Base-by-base conservation (phyloP, 2,888 invertebrate species). In the Chouioia cunea region DNA sequence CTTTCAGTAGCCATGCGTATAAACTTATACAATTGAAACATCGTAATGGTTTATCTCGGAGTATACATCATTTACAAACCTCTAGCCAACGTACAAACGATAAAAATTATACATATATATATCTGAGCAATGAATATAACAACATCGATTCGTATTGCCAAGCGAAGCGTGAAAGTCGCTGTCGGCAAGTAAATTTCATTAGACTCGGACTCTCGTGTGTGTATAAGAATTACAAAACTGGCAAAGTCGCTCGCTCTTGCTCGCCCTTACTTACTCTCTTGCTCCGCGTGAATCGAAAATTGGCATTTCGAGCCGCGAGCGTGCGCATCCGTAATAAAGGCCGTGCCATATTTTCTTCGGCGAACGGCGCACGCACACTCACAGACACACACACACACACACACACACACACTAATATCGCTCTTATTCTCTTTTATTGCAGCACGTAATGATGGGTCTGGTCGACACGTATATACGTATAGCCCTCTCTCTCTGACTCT, bases 371-470 rank as follows among this genome's bases (percentile, higher is more conserved):
- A 53, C 52, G n/a, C 10, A 18, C 2, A 2, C 16, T 2, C 22
- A 10, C 52, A 20, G 6, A 10, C 2, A 22, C 52, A 16, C 20
- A n/a, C 52, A 12, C 47, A 16, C 12, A 20, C 27, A 16, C 16
- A 16, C 44, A n/a, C 23, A 22, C 15, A 22, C 47, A n/a, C 58
- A 8, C 62, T 57, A 60, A 65, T 36, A 58, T 23, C 44, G 68
- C 57, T 48, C 3, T 1, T 23, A 44, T 6, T 14, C 16, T 47
- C 27, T 58, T 18, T 57, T 58, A 43, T 44, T 15, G 47, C 48
- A 12, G 23, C 23, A 23, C 47, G 76, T 79, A 79, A 79, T 78
- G 74, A 79, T 62, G 78, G 78, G 76, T 75, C 72, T 78, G 62
- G 27, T 22, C 65, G 66, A 68, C 75, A 74, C 75, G 75, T 74